Percentiles rank a stretch among this genome's conserved stretches.
Conservation (phyloP, 2,888 invertebrate genomes). For the Lasioglossum zephyrum region DNA sequence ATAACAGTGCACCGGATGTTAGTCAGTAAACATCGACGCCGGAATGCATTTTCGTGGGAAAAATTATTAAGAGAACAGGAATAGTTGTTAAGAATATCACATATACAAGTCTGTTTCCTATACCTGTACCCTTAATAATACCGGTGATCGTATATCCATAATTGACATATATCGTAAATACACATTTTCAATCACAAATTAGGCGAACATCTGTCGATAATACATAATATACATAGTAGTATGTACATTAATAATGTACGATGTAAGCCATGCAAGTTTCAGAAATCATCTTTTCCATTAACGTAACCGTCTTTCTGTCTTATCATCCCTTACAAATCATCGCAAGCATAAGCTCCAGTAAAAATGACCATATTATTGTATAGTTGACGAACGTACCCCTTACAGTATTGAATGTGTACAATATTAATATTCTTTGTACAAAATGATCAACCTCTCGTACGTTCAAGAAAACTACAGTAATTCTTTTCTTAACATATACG, state of each 20-base stretch:
- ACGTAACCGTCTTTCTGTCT: not conserved
- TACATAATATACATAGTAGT: constrained; percentile 5
- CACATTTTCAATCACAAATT: not conserved
- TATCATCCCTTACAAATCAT: not conserved
- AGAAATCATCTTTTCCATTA: not conserved
- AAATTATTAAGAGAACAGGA: not conserved
- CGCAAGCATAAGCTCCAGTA: not conserved
- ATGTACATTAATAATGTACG: constrained; percentile 2
- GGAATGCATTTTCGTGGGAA: not conserved
- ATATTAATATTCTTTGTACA: not conserved
- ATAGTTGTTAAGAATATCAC: not conserved
- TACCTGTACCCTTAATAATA: not conserved
- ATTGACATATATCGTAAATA: constrained; percentile 6
- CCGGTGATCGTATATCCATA: not conserved
- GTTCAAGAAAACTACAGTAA: not conserved
- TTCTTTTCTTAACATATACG: not conserved
- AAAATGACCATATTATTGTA: constrained; percentile 2
- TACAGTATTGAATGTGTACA: not conserved
- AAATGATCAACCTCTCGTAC: not conserved
- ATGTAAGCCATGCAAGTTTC: not conserved
- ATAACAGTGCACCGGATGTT: not conserved
- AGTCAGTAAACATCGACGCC: not conserved
- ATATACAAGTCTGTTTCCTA: not conserved
- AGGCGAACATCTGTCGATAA: not conserved
- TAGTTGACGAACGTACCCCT: not conserved